Percentiles rank a stretch among this genome's conserved stretches.
phyloP scores from a whole-genome alignment of 2,797 vertebrate species.

The Micrastur ruficollis region DNA sequence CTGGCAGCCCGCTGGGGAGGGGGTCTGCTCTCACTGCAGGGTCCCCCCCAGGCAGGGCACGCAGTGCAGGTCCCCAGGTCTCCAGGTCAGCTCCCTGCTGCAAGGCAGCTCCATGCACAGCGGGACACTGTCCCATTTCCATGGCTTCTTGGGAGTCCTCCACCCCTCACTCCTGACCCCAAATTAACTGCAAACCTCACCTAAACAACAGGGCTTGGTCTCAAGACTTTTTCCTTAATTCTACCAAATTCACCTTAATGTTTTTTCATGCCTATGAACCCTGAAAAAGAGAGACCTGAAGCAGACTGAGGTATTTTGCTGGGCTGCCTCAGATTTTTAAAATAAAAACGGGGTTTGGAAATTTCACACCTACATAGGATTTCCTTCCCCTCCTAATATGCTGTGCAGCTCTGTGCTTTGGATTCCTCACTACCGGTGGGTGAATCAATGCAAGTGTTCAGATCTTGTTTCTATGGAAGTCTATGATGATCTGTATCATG shows the following conservation, averaged over 20 bases:
- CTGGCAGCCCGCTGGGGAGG: neutral
- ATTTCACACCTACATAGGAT: too few relatives aligned
- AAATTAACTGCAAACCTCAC: neutral
- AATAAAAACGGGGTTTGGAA: neutral
- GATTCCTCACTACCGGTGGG: neutral
- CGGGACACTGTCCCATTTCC: rapidly evolving
- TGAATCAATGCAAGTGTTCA: neutral
- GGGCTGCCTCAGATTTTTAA: neutral
- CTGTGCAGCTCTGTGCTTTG: neutral
- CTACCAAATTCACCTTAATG: neutral
- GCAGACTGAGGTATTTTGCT: neutral
- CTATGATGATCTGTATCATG: rapidly evolving
- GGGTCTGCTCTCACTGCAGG: rapidly evolving
- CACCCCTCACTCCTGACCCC: rapidly evolving
- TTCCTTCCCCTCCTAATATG: neutral
- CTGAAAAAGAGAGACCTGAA: neutral
- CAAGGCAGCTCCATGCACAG: neutral
- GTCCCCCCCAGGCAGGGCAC: rapidly evolving
- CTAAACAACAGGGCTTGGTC: neutral
- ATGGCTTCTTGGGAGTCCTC: neutral
- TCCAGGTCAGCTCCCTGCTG: neutral
- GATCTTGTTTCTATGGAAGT: neutral
- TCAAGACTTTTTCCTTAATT: neutral
- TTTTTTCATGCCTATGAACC: neutral
- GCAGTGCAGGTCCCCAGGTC: rapidly evolving